A percentile compares a stretch with the other conserved stretches of the same genome.
Evolutionary conservation across 2,113 vertebrate genomes (phyloP).

Genomic region (Acrocephalus kingi): DNA sequence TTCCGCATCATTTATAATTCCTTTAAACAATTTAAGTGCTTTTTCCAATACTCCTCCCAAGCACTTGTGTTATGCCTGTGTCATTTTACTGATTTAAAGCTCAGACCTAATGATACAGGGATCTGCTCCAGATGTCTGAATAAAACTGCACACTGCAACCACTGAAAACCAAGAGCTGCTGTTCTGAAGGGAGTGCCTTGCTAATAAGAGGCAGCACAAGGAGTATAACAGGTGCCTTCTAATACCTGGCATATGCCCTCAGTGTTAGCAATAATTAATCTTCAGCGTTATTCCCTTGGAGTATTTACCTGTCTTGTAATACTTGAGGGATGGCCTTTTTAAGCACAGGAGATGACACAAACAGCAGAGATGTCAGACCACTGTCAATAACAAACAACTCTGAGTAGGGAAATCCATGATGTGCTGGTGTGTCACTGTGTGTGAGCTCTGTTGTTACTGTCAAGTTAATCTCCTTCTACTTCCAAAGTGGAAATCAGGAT

Average conservation of each 20-base stretch:
- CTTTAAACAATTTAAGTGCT: not conserved
- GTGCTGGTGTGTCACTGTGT: accelerated
- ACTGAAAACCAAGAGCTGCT: not conserved
- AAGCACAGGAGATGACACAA: not conserved
- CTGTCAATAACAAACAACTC: not conserved
- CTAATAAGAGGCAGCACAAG: not conserved
- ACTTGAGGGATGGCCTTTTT: not conserved
- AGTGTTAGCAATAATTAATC: not conserved
- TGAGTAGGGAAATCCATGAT: not conserved
- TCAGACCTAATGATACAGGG: not conserved
- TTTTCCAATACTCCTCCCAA: not conserved
- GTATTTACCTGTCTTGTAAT: not conserved
- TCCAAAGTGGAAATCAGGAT: not conserved
- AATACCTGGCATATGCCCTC: not conserved
- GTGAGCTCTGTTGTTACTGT: not conserved
- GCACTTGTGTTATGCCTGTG: not conserved
- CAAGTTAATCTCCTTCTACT: constrained; percentile 36
- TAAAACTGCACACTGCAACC: not conserved
- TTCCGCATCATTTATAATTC: not conserved
- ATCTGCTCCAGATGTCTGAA: not conserved
- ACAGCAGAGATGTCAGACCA: not conserved
- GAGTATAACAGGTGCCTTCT: not conserved
- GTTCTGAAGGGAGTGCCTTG: not conserved
- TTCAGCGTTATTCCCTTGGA: not conserved
- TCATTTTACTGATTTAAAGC: not conserved